phyloP scores from a whole-genome alignment of 2,113 vertebrate genomes.

The Nansenia antarctica region DNA sequence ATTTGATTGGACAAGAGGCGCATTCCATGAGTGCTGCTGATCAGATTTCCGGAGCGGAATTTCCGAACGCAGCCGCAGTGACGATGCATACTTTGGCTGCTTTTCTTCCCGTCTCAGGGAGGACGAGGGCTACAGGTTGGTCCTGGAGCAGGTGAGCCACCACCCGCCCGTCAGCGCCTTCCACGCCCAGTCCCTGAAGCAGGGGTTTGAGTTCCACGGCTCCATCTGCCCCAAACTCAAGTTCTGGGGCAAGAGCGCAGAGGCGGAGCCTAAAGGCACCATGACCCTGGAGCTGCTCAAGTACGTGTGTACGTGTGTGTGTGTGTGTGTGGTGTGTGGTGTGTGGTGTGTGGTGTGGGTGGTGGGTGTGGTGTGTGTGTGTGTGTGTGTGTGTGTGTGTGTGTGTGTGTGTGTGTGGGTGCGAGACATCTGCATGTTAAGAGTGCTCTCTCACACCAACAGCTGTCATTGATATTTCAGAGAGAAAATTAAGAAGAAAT shows the following conservation, averaged over 20 bases:
- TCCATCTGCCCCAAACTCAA: constrained; percentile 97
- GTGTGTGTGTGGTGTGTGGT: constrained; percentile 41
- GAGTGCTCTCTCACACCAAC: neutral
- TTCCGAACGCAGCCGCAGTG: too few relatives aligned
- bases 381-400: constrained; percentile 70
- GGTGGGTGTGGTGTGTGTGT: neutral
- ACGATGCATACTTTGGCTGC: neutral
- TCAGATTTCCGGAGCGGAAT: too few relatives aligned
- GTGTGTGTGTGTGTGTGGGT: neutral
- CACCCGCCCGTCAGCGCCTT: constrained; percentile 96
- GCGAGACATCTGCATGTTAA: neutral
- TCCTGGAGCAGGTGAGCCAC: constrained; percentile 97
- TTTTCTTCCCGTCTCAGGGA: constrained; percentile 75
- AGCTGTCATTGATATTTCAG: too few relatives aligned
- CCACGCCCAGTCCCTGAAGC: constrained; percentile 86
- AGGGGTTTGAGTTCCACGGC: constrained; percentile 93
- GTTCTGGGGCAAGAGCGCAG: constrained; percentile 98
- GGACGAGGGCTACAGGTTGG: constrained; percentile 89
- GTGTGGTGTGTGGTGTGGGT: neutral
- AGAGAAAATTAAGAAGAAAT: too few relatives aligned
- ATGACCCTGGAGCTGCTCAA: constrained; percentile 92
- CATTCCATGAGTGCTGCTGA: too few relatives aligned
- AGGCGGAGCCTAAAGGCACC: constrained; percentile 93
- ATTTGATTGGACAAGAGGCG: too few relatives aligned
- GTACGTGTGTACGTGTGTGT: constrained; percentile 71